phyloP scores from a whole-genome alignment of 2,888 invertebrate genomes.

The Crematogaster levior region DNA sequence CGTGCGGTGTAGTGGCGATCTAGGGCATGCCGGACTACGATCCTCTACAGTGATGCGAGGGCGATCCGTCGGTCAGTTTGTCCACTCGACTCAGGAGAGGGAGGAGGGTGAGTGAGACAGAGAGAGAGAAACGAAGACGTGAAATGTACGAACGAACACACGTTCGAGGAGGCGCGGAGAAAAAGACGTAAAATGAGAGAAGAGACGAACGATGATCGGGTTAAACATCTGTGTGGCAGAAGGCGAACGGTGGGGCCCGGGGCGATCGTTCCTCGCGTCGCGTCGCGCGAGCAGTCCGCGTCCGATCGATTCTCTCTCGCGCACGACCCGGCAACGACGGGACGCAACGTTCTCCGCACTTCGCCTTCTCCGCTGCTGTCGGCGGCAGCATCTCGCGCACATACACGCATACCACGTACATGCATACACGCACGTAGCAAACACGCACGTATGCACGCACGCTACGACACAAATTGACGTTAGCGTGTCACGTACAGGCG shows the following conservation, averaged over 20 bases:
- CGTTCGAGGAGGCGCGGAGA: background rate
- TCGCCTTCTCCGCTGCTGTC: background rate
- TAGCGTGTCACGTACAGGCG: background rate
- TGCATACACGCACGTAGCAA: background rate
- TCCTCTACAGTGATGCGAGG: slow-evolving; percentile 43
- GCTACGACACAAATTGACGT: background rate
- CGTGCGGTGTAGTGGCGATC: slow-evolving; percentile 18
- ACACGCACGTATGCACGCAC: background rate
- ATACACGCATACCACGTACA: background rate
- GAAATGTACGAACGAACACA: background rate
- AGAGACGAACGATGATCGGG: slow-evolving; percentile 16
- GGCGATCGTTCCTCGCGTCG: slow-evolving; percentile 53
- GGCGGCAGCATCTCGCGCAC: background rate
- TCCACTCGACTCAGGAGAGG: no score
- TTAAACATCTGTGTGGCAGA: slow-evolving; percentile 70
- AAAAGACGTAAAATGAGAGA: slow-evolving; percentile 30
- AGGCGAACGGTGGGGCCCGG: slow-evolving; percentile 60
- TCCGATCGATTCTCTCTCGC: slow-evolving; percentile 71
- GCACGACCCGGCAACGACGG: slow-evolving; percentile 18
- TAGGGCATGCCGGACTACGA: slow-evolving; percentile 52
- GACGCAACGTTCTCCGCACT: background rate
- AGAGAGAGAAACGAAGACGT: background rate
- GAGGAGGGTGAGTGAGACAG: background rate
- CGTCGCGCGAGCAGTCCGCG: slow-evolving; percentile 56
- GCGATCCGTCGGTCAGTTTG: slow-evolving; percentile 13